Evolutionary conservation across 2,797 vertebrate genomes (phyloP).

Genomic region (Mormyrops attenuatus): DNA sequence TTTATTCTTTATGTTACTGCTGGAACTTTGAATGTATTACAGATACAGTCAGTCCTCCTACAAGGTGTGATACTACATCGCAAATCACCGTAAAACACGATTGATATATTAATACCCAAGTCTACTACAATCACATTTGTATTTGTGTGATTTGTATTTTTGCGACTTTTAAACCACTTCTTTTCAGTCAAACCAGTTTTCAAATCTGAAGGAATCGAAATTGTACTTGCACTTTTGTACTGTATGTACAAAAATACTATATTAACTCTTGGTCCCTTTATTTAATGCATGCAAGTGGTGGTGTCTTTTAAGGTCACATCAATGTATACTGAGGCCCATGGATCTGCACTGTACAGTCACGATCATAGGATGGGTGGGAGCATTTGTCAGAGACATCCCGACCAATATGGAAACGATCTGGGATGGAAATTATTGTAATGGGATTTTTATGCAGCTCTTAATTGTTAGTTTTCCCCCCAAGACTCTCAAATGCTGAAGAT

Average conservation of each 20-base stretch:
- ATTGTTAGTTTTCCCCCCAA: conserved; percentile 1
- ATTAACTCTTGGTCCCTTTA: not conserved
- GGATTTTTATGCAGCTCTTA: not conserved
- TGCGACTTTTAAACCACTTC: not conserved
- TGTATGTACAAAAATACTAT: not conserved
- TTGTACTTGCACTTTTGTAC: not conserved
- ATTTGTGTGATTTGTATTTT: not conserved
- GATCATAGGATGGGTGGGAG: not conserved
- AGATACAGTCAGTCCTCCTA: not conserved
- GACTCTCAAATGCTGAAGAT: not conserved
- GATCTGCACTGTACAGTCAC: not conserved
- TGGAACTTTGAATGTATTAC: not conserved
- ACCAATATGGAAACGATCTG: not conserved
- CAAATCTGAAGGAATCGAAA: not conserved
- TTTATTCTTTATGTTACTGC: not conserved
- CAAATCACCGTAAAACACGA: not conserved
- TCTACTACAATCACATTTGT: not conserved
- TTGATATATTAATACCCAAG: not conserved
- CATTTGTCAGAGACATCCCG: not conserved
- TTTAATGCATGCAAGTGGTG: not conserved
- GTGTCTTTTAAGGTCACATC: not conserved
- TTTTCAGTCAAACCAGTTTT: not conserved
- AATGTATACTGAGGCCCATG: not conserved
- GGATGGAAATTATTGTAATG: not conserved
- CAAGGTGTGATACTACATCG: not conserved